These are phyloP conservation scores for Hydrochoerus hydrochaeris DNA, from an alignment of 2,113 vertebrate species.

Conservation along the genomic window DNA sequence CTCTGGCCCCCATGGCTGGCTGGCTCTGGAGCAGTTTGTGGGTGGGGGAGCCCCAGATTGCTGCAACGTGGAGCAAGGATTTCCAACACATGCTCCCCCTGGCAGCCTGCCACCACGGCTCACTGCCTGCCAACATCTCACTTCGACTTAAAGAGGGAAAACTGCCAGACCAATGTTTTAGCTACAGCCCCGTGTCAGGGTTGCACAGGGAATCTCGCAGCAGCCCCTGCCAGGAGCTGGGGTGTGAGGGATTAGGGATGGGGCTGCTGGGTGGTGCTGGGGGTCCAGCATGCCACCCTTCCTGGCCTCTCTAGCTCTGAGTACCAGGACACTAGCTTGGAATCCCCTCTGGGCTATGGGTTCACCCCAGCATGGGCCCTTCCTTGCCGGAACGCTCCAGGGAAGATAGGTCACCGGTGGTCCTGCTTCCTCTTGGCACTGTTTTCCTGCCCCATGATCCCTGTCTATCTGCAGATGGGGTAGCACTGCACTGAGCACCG, in stretches of 20 bases:
- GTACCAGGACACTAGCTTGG: not conserved
- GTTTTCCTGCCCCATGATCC: no score
- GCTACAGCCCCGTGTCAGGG: slow-evolving; percentile 88
- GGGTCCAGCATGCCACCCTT: not conserved
- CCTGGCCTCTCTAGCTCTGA: not conserved
- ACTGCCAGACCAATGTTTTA: slow-evolving; percentile 91
- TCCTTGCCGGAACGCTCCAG: not conserved
- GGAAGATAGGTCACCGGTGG: not conserved
- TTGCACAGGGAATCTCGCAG: slow-evolving; percentile 86
- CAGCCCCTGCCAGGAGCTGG: slow-evolving; percentile 86
- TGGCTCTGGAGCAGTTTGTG: slow-evolving; percentile 80
- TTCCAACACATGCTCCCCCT: slow-evolving; percentile 89
- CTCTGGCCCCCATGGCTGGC: slow-evolving; percentile 73
- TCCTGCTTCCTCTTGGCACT: not conserved
- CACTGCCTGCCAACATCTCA: slow-evolving; percentile 88
- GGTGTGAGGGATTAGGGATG: slow-evolving; percentile 45
- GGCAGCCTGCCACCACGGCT: slow-evolving; percentile 87
- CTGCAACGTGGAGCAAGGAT: slow-evolving; percentile 87
- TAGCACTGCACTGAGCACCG: not conserved
- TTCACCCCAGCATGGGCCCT: not conserved
- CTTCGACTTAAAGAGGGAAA: slow-evolving; percentile 91
- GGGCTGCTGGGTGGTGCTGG: slow-evolving; percentile 66
- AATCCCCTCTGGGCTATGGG: not conserved
- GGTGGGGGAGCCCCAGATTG: slow-evolving; percentile 86
- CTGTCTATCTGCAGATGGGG: not conserved